Evolutionary conservation across 2,113 vertebrate species (phyloP).

Genomic region (Cinclus cinclus): DNA sequence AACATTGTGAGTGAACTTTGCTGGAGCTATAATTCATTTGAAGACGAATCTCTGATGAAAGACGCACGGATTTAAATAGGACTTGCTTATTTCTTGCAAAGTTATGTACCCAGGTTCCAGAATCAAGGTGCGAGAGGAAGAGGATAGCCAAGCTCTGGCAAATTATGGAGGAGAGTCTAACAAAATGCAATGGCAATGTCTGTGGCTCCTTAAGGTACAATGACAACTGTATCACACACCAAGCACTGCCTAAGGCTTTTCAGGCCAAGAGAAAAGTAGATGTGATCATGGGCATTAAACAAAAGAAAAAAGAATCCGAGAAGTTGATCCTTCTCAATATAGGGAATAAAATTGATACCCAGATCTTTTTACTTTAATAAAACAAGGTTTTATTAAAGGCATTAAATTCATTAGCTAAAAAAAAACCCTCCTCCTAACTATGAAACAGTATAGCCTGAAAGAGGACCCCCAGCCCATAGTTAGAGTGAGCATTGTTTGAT

Average conservation of each 20-base stretch:
- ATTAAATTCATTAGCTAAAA: neutral
- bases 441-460: neutral
- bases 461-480: fast-evolving
- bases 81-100: neutral
- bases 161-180: neutral
- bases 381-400: neutral
- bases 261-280: neutral
- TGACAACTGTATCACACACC: neutral
- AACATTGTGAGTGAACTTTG: neutral
- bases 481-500: neutral
- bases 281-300: neutral
- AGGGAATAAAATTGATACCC: neutral
- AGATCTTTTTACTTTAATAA: neutral
- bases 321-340: neutral
- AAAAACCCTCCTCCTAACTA: fast-evolving
- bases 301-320: neutral
- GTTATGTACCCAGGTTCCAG: neutral
- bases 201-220: neutral
- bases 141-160: neutral
- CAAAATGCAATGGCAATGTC: neutral
- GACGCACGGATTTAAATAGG: neutral
- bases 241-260: neutral
- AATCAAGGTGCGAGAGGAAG: neutral
- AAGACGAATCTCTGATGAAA: neutral
- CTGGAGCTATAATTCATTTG: neutral